These are phyloP conservation scores for Cisticola juncidis DNA, from an alignment of 2,113 vertebrate genomes.

Conservation along the genomic window DNA sequence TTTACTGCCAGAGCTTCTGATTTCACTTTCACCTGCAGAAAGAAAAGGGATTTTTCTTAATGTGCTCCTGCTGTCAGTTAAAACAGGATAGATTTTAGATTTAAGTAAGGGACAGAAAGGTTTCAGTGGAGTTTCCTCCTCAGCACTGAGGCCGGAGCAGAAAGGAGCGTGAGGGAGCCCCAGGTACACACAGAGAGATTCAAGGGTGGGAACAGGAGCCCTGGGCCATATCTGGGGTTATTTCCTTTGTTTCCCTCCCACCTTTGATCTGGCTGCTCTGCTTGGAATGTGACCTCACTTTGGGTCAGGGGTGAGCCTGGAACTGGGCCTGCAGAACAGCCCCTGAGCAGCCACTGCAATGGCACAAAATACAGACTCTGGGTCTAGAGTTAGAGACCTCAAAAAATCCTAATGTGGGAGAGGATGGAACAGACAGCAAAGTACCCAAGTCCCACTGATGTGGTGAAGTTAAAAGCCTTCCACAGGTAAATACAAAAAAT, in stretches of 20 bases:
- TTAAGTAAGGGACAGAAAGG: neutral
- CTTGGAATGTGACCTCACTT: conserved; percentile 36
- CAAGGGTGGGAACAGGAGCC: neutral
- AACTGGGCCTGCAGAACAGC: neutral
- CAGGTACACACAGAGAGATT: neutral
- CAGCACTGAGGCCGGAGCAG: neutral
- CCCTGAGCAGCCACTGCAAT: neutral
- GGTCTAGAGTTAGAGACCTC: neutral
- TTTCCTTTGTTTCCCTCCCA: neutral
- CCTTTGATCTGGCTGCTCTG: conserved; percentile 16
- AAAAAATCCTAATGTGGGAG: neutral
- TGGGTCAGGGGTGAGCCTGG: conserved; percentile 27
- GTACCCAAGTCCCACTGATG: neutral
- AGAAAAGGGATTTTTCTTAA: neutral
- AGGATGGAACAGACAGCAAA: neutral
- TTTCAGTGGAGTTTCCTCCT: neutral
- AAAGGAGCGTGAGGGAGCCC: neutral
- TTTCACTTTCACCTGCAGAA: conserved; percentile 89
- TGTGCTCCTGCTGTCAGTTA: neutral
- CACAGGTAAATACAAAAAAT: too few species aligned
- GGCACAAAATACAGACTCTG: neutral
- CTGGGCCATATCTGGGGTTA: neutral
- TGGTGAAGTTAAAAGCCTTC: neutral
- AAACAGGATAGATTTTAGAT: neutral
- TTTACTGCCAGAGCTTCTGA: conserved; percentile 90